Percentiles rank a stretch among this genome's conserved stretches.
Evolutionary conservation across 2,888 invertebrate species (phyloP).

Genomic region (Zygogramma bicolorata): DNA sequence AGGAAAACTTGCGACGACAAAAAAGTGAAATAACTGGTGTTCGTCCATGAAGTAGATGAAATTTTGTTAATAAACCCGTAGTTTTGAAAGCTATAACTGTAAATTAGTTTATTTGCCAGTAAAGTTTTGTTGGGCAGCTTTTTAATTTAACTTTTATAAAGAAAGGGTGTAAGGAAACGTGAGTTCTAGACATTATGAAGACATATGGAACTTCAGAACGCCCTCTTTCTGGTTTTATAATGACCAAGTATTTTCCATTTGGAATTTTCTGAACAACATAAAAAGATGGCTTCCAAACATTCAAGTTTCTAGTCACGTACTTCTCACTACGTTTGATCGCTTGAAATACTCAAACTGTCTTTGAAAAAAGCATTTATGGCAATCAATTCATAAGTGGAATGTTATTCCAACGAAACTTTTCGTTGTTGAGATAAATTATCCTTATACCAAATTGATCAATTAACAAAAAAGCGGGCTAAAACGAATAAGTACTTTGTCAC

Average conservation of each 20-base stretch:
- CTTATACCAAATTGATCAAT: too few relatives aligned
- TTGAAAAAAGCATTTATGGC: too few relatives aligned
- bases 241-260: neutral
- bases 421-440: too few relatives aligned
- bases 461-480: too few relatives aligned
- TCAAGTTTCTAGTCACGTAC: too few relatives aligned
- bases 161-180: neutral
- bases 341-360: too few relatives aligned
- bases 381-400: too few relatives aligned
- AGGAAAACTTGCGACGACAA: neutral
- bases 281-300: too few relatives aligned
- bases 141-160: slow-evolving; percentile 36
- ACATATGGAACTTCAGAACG: neutral
- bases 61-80: slow-evolving; percentile 3
- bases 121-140: slow-evolving; percentile 21
- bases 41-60: neutral
- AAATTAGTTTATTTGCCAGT: slow-evolving; percentile 32
- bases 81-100: slow-evolving; percentile 11
- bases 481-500: too few relatives aligned
- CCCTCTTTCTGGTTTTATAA: neutral
- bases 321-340: too few relatives aligned
- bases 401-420: too few relatives aligned
- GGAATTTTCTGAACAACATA: neutral
- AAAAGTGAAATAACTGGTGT: neutral
- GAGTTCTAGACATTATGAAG: neutral